Evolutionary conservation across 1,140 invertebrate genomes (phyloP), one percentile per base, ranked within the genome.

Genomic region (Drosophila nigromelanica): DNA sequence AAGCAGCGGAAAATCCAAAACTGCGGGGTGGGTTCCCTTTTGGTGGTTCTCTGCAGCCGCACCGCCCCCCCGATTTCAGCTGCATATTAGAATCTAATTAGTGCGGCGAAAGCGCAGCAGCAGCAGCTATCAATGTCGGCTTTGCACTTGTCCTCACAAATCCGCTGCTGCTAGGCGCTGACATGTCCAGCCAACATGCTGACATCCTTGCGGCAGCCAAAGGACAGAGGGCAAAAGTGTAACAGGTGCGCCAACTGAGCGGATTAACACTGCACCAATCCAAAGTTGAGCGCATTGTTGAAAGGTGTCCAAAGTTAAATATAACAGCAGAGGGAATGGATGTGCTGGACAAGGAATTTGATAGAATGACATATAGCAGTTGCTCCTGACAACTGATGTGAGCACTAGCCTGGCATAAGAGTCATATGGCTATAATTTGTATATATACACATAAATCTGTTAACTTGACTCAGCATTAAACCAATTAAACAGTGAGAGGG

Each of bases 51-150:
- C 50, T 33, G 7, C 18, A 7, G 30, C 30, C 14, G 47, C 55
- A n/a, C 27, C 70, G 63, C 64, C 73, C 66, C 64, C 59, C 56
- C 48, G 40, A 35, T 55, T 78, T 50, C 37, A 6, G 50, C 45
- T 89, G 80, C 86, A 89, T 58, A 89, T 89, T 89, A 86, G 86
- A 89, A 72, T 89, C 74, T 89, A 89, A 89, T 89, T 89, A 89
- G 77, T 66, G 68, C 52, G 58, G 51, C 48, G 66, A 73, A 60
- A 61, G 48, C 55, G 75, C 58, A 60, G 68, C 55, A 48, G 63
- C 43, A 48, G 33, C 27, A 52, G 64, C 75, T 89, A 83, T 87
- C 83, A 72, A 80, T 83, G 83, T 72, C 76, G 79, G 79, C 71
- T 80, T 78, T 85, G 52, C 83, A 89, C 80, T 90, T 89, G 82